Base-by-base conservation (phyloP, 2,113 vertebrate species). In the Etia nguti region DNA sequence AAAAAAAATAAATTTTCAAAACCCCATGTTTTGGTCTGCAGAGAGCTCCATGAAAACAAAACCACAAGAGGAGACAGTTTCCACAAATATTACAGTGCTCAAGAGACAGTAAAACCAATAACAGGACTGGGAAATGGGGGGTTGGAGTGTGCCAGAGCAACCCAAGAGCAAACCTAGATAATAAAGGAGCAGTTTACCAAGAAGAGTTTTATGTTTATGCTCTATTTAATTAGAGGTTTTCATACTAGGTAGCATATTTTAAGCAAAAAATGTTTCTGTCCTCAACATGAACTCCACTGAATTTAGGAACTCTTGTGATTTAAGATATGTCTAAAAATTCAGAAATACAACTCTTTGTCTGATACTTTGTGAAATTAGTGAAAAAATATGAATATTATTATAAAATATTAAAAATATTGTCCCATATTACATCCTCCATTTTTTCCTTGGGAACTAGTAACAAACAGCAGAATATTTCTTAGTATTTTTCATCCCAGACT, bases 21-120 rank as follows among this genome's bases (percentile, higher is more conserved):
- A 2, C 8, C 29, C 43, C 52, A 20, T 87, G 48, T 50, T 81
- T 82, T 87, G 59, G 62, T 84, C 84, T 50, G 57, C 46, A 52
- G 80, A 89, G 83, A 83, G 31, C 5, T 2, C 7, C 65, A 31
- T 81, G 29, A 57, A 88, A 73, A 52, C 57, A 18, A 79, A 82
- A 81, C 70, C 36, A 80, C 34, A 34, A 82, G 55, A 82, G 80
- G 26, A 48, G 57, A 73, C 41, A 3, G 11, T 85, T 89, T 80
- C 85, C 48, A 56, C 48, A 86, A 80, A 90, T 84, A 89, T 55
- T 65, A 12, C 26, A 82, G 48, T n/a, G 60, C 50, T 85, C 59
- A 16, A 22, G 84, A 86, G 83, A 83, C 81, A 20, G 70, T 62
- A 62, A 86, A 54, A 86, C 20, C 68, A 90, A 89, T 84, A 87